Base-by-base conservation (phyloP, 2,797 vertebrate genomes). In the Periophthalmus magnuspinnatus region DNA sequence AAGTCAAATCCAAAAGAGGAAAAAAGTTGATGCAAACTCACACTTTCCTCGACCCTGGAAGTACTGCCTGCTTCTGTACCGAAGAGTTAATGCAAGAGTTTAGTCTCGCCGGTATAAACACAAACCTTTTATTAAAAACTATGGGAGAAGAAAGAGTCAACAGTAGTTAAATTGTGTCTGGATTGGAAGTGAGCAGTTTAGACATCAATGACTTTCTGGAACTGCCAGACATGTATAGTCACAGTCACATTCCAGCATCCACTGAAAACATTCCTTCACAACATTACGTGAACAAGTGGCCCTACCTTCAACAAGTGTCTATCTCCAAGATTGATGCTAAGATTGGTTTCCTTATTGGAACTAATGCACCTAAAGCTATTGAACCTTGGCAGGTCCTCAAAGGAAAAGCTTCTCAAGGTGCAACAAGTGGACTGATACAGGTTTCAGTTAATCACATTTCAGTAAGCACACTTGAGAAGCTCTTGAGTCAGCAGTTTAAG, bases 61-160 rank as follows among this genome's bases (percentile, higher is more conserved):
- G n/a, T n/a, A n/a, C n/a, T n/a, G n/a, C n/a, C n/a, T n/a, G 48
- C 48, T 50, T 50, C 17, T 50, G 48, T 50, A 50, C 48, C n/a
- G 48, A 50, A 50, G 48, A 50, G 48, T 50, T 50, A 50, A 50
- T 50, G 48, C 48, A 50, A 50, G 48, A 50, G 48, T 48, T 50
- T 17, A 50, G 17, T 19, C 48, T 28, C 28, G 28, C 28, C 28
- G 28, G 28, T 28, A 28, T 28, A 50, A 50, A 50, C 48, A 50
- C 17, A 13, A n/a, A 2, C 7, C 47, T 47, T 9, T 47, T 47
- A 11, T 14, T 47, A 4, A 47, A 47, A 47, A 47, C 45, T 10
- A 50, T 50, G 47, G 47, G 47, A 17, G 16, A n/a, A n/a, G n/a
- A n/a, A n/a, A 16, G 17, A 47, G 50, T 3, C 9, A 17, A 50